Base-by-base conservation (phyloP, 1,140 invertebrate genomes). In the Drosophila serrata region DNA sequence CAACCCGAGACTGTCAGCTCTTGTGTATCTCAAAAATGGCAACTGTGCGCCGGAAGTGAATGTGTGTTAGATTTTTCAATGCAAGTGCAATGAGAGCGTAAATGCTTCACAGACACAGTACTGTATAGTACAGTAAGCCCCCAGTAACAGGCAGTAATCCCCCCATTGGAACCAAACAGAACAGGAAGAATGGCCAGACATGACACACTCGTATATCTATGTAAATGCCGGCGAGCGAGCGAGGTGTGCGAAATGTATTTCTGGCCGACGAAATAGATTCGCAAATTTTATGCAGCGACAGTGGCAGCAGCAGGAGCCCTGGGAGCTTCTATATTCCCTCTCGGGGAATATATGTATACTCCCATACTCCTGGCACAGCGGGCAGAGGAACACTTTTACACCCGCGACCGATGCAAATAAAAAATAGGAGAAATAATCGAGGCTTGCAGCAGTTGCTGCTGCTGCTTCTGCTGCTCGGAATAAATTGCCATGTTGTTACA, bases 401-500 rank as follows among this genome's bases (percentile, higher is more conserved):
- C 72, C 74, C 62, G 59, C 70, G 51, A 42, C 49, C 43, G 24
- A 19, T 29, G 19, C 33, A 51, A 29, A 55, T 40, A 48, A 51
- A 72, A 73, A 79, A 85, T 75, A 78, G 75, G 67, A 85, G 79
- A 85, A 84, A 85, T 85, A 85, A 85, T 85, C 81, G 84, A 84
- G 77, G 59, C 60, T 60, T 70, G 74, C 79, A 53, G 48, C 55
- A 69, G 35, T 67, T 40, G 39, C 35, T 53, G 49, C 19, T 17
- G 48, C 61, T 33, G 49, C 45, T 33, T 56, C n/a, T n/a, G 51
- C 68, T 79, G 59, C 82, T 81, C 68, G 81, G 81, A 90, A 88
- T 88, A 88, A 84, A 88, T 88, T 88, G 85, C 85, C 76, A 88
- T 84, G 84, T 79, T 84, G 81, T 91, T 88, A 84, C 82, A 88